These are phyloP conservation scores for Epinotia brunnichana DNA, from an alignment of 2,888 invertebrate species.

Conservation along the genomic window DNA sequence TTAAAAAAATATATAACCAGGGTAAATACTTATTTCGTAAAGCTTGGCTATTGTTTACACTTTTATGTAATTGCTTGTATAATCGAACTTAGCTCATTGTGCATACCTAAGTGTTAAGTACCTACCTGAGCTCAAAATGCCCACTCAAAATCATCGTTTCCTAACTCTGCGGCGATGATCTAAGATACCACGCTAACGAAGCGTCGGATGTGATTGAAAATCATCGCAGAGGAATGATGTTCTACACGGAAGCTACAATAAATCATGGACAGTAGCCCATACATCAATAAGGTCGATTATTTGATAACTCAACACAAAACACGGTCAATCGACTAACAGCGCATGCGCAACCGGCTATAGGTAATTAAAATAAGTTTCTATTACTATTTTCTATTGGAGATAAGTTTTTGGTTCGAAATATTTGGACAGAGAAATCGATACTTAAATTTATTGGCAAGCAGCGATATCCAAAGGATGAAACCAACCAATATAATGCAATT, in stretches of 20 bases:
- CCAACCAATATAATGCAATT: too few relatives aligned
- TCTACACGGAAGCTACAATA: slow-evolving; percentile 82
- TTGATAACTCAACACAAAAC: slow-evolving; percentile 76
- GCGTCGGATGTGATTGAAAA: slow-evolving; percentile 83
- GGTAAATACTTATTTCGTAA: too few relatives aligned
- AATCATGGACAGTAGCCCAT: slow-evolving; percentile 82
- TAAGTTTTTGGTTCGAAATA: slow-evolving; percentile 53
- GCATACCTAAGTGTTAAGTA: background rate
- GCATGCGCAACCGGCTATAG: slow-evolving; percentile 51
- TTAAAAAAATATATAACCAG: too few relatives aligned
- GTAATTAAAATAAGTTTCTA: slow-evolving; percentile 70
- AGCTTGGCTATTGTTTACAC: too few relatives aligned
- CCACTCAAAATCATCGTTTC: slow-evolving; percentile 55
- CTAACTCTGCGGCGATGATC: slow-evolving; percentile 55
- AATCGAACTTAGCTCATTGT: background rate
- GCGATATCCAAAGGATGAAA: too few relatives aligned
- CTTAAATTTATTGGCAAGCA: too few relatives aligned
- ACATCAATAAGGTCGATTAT: slow-evolving; percentile 82
- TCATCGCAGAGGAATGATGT: slow-evolving; percentile 81
- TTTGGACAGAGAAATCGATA: too few relatives aligned
- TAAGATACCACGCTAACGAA: slow-evolving; percentile 80
- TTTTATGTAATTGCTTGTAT: background rate
- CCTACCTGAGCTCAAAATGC: slow-evolving; percentile 46
- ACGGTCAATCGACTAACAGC: slow-evolving; percentile 56
- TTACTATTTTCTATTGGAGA: slow-evolving; percentile 64